Conservation (phyloP, 2,888 invertebrate species). For the Steromphala cineraria region DNA sequence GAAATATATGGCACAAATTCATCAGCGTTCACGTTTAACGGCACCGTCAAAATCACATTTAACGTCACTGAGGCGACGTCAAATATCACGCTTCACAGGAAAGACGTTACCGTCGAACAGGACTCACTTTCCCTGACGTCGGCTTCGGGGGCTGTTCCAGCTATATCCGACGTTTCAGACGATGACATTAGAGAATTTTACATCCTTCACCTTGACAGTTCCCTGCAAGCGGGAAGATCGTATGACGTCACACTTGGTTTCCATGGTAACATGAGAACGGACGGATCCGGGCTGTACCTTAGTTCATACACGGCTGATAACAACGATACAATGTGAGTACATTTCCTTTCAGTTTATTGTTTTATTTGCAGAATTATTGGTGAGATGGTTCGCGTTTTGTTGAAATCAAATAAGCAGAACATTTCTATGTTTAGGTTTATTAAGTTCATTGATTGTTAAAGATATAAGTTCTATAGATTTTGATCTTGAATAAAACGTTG, state of each 20-base stretch:
- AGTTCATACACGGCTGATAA: constrained; percentile 38
- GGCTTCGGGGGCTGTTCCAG: background rate
- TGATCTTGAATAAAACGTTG: too few species aligned
- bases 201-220: constrained; percentile 80
- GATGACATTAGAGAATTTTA: constrained; percentile 43
- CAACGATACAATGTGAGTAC: constrained; percentile 52
- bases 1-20: constrained; percentile 54
- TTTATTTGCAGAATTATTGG: too few species aligned
- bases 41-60: constrained; percentile 45
- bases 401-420: too few species aligned
- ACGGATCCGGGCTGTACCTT: constrained; percentile 49
- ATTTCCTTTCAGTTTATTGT: constrained; percentile 43
- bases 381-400: too few species aligned
- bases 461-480: too few species aligned
- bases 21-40: constrained; percentile 44
- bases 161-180: background rate
- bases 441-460: too few species aligned
- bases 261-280: constrained; percentile 81
- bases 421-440: too few species aligned
- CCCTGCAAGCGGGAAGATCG: constrained; percentile 79
- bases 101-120: constrained; percentile 2
- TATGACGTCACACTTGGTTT: constrained; percentile 84
- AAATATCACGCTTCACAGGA: constrained; percentile 83
- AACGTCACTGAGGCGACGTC: constrained; percentile 74
- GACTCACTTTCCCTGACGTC: background rate